These are phyloP conservation scores for Pardalotus punctatus DNA, from an alignment of 2,113 vertebrate species.

Conservation along the genomic window DNA sequence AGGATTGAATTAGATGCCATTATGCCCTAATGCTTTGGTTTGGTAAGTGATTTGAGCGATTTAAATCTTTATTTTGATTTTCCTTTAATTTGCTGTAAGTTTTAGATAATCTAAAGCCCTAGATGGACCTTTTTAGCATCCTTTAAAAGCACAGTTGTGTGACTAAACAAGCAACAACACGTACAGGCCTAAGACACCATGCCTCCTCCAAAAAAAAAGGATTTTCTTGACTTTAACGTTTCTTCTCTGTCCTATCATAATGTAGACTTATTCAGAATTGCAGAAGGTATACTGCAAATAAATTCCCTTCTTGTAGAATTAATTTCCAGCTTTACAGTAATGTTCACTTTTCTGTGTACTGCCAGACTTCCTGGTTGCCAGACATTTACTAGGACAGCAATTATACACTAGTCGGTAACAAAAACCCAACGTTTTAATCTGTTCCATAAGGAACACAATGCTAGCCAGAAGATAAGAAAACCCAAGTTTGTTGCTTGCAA, in stretches of 20 bases:
- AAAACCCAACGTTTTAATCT: background rate
- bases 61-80: background rate
- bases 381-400: background rate
- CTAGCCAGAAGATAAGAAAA: background rate
- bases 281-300: background rate
- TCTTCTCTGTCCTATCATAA: background rate
- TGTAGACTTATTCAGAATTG: background rate
- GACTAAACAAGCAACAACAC: background rate
- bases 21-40: background rate
- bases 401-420: background rate
- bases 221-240: background rate
- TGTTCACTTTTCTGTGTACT: background rate
- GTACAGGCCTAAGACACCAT: background rate
- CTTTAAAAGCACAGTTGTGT: background rate
- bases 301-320: background rate
- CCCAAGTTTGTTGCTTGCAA: background rate
- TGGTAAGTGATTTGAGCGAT: background rate
- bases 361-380: background rate
- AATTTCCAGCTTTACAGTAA: background rate
- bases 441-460: background rate
- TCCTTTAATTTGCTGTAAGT: background rate
- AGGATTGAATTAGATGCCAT: background rate
- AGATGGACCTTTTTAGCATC: background rate
- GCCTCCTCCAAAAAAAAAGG: rapidly evolving
- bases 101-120: background rate